Evolutionary conservation across 2,113 vertebrate genomes (phyloP).

Genomic region (Phycodurus eques): DNA sequence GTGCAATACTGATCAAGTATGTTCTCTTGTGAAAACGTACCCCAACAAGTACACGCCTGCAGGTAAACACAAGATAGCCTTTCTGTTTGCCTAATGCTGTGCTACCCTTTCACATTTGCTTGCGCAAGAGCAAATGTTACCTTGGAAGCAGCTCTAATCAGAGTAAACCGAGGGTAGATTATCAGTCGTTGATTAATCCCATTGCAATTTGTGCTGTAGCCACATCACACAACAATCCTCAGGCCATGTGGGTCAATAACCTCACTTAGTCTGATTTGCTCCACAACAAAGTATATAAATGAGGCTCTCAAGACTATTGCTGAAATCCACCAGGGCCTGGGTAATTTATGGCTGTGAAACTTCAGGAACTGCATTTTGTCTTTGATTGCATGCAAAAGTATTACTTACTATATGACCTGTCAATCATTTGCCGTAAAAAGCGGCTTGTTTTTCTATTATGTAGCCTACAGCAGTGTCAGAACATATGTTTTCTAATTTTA

Average conservation of each 20-base stretch:
- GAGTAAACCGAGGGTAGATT: not conserved
- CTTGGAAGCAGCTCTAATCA: slow-evolving; percentile 31
- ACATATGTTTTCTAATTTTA: slow-evolving; percentile 50
- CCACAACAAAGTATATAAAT: slow-evolving; percentile 33
- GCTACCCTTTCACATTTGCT: slow-evolving; percentile 8
- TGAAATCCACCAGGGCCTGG: slow-evolving; percentile 17
- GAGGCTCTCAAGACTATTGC: slow-evolving; percentile 30
- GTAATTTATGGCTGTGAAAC: slow-evolving; percentile 48
- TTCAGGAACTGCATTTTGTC: not conserved
- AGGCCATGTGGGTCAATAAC: slow-evolving; percentile 6
- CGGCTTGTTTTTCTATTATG: not conserved
- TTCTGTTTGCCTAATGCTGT: not conserved
- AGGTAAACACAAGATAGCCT: not conserved
- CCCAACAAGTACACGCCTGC: not conserved
- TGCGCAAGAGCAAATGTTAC: slow-evolving; percentile 12
- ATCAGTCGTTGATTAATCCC: slow-evolving; percentile 1
- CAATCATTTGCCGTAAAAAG: not conserved
- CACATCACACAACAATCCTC: slow-evolving; percentile 11
- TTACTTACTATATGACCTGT: not conserved
- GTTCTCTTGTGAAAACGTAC: too few relatives aligned
- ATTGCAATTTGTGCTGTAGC: slow-evolving; percentile 2
- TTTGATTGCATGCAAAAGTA: not conserved
- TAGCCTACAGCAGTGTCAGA: slow-evolving; percentile 34
- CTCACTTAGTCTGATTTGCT: slow-evolving; percentile 6
- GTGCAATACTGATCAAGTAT: too few relatives aligned